Evolutionary conservation across 1,140 invertebrate genomes (phyloP).

Genomic region (Leucophenga varia): DNA sequence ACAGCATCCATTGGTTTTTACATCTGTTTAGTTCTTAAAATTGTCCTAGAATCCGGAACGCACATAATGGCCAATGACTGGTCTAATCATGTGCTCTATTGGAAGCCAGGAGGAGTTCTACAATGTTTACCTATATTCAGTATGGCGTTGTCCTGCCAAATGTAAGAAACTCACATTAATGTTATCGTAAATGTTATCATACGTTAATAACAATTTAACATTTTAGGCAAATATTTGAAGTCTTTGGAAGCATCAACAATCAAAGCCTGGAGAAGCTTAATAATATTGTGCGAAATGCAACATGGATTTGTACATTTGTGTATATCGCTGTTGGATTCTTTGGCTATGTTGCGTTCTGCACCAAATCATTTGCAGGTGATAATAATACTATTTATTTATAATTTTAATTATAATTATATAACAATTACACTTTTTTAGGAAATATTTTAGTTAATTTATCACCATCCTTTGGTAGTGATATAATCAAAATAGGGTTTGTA

Average conservation of each 20-base stretch:
- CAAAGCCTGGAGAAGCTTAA: constrained; percentile 88
- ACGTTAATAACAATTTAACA: no score
- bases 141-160: constrained; percentile 94
- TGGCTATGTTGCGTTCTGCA: constrained; percentile 91
- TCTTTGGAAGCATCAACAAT: constrained; percentile 88
- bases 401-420: constrained; percentile 49
- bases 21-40: constrained; percentile 83
- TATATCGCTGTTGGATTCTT: constrained; percentile 88
- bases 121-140: constrained; percentile 93
- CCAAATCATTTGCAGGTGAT: constrained; percentile 71
- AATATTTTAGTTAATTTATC: constrained; percentile 88
- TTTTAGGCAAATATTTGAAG: constrained; percentile 87
- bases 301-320: constrained; percentile 88
- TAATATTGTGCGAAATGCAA: constrained; percentile 78
- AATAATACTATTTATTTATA: constrained; percentile 2
- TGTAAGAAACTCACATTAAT: no score
- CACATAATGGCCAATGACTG: constrained; percentile 75
- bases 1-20: constrained; percentile 91
- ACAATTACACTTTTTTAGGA: constrained; percentile 62
- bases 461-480: constrained; percentile 75
- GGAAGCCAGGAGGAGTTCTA: constrained; percentile 80
- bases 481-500: constrained; percentile 92
- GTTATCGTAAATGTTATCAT: no score
- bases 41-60: constrained; percentile 72
- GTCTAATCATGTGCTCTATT: constrained; percentile 75